Evolutionary conservation across 2,797 vertebrate genomes (phyloP).

Genomic region (Anolis apletophallus): DNA sequence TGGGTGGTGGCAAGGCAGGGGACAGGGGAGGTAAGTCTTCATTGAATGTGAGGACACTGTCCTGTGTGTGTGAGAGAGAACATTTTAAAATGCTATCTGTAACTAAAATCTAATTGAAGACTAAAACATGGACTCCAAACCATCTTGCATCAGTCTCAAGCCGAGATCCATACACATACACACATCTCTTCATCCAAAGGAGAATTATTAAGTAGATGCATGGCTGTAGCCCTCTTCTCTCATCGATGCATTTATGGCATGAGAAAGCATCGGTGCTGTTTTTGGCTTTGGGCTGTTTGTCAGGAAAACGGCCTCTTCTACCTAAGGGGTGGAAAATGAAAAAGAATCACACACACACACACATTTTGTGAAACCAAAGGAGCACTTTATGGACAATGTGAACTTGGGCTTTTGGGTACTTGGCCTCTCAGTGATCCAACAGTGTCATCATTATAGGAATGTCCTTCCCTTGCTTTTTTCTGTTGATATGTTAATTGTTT

Average conservation of each 20-base stretch:
- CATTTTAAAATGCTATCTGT: background rate
- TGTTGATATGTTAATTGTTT: conserved; percentile 58
- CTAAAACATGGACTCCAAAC: rapidly evolving
- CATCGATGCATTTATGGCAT: background rate
- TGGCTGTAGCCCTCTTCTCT: background rate
- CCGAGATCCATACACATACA: conserved; percentile 55
- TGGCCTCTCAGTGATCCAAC: conserved; percentile 61
- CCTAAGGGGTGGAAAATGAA: background rate
- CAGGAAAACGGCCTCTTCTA: conserved; percentile 16
- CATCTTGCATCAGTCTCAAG: conserved; percentile 26
- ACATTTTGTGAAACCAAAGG: conserved; percentile 77
- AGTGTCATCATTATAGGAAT: conserved; percentile 67
- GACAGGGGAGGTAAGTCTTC: background rate
- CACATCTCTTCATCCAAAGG: background rate
- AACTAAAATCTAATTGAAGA: background rate
- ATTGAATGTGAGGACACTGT: background rate
- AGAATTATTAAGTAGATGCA: background rate
- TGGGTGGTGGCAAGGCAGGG: background rate
- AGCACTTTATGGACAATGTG: conserved; percentile 81
- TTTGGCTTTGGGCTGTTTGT: conserved; percentile 46
- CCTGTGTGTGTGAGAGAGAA: too few species aligned
- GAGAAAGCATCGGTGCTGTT: conserved; percentile 43
- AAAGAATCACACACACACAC: conserved; percentile 27
- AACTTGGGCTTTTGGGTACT: conserved; percentile 66
- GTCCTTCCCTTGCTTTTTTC: conserved; percentile 64